Percentiles rank a stretch among this genome's conserved stretches.
phyloP scores from a whole-genome alignment of 2,797 vertebrate species.

The Rhinichthys osculus region DNA sequence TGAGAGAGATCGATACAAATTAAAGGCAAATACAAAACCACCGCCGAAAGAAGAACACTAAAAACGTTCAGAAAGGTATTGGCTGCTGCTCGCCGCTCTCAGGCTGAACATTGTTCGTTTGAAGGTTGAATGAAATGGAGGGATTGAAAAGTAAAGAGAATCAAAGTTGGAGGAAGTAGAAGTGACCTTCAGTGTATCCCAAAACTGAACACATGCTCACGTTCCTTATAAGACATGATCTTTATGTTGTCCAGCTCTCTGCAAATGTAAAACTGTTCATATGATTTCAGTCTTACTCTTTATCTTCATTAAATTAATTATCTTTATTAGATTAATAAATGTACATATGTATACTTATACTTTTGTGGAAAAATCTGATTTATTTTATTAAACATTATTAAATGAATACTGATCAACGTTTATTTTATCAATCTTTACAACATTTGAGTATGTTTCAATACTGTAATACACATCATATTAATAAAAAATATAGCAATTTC shows the following conservation, averaged over 20 bases:
- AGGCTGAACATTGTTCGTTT: slow-evolving; percentile 70
- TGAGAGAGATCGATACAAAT: slow-evolving; percentile 86
- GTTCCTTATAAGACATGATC: not conserved
- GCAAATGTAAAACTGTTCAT: not conserved
- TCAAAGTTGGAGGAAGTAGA: slow-evolving; percentile 32
- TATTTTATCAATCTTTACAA: not conserved
- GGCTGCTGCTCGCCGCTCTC: slow-evolving; percentile 68
- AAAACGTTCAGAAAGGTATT: slow-evolving; percentile 75
- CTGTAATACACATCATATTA: not conserved
- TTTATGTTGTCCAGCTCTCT: slow-evolving; percentile 1
- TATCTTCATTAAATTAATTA: not conserved
- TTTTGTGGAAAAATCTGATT: not conserved
- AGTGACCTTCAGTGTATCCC: slow-evolving; percentile 28
- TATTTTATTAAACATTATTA: not conserved
- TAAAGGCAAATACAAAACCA: slow-evolving; percentile 88
- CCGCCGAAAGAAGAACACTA: slow-evolving; percentile 63
- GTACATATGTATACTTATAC: not conserved
- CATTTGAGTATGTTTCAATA: not conserved
- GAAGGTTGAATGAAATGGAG: slow-evolving; percentile 49
- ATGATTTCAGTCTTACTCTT: not conserved
- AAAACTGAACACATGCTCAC: slow-evolving; percentile 15
- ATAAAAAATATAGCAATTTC: too few species aligned
- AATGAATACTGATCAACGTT: not conserved
- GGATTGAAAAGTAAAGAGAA: slow-evolving; percentile 65
- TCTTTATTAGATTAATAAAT: not conserved